Evolutionary conservation across 2,888 invertebrate genomes (phyloP).

Genomic region (Orchesella flavescens): DNA sequence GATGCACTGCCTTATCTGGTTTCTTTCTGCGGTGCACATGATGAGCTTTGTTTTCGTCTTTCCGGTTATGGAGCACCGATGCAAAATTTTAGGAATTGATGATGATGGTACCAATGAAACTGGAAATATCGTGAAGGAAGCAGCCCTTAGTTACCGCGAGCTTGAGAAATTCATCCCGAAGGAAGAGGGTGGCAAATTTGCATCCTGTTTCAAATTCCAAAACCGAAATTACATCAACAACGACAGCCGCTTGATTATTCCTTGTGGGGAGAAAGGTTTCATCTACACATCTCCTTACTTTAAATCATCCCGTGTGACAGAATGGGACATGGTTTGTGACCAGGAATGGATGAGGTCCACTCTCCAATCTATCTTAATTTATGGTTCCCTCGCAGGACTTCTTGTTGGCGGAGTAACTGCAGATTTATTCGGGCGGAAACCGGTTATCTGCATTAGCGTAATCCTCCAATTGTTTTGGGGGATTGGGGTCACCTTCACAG

Average conservation of each 20-base stretch:
- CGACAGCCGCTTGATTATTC: too few species aligned
- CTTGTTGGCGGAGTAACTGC: not conserved
- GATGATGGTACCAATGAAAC: too few species aligned
- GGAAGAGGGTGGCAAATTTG: not conserved
- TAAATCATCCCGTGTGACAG: conserved; percentile 4
- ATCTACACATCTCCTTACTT: conserved; percentile 14
- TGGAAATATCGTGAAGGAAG: too few species aligned
- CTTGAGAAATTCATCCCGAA: conserved; percentile 16
- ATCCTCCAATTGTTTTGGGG: conserved; percentile 2
- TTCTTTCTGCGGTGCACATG: conserved; percentile 10
- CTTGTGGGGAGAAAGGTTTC: not conserved
- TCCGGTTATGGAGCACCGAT: conserved; percentile 6
- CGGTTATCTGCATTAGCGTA: conserved; percentile 18
- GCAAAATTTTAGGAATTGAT: too few species aligned
- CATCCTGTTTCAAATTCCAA: not conserved
- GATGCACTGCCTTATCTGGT: conserved; percentile 12
- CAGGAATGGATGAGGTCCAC: conserved; percentile 23
- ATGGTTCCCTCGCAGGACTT: not conserved
- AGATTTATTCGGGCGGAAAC: conserved; percentile 6
- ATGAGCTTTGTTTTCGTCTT: conserved; percentile 42
- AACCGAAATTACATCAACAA: not conserved
- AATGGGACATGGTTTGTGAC: conserved; percentile 31
- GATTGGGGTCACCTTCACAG: not conserved
- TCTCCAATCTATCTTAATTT: conserved; percentile 26
- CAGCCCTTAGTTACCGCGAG: not conserved